Conservation (phyloP, 2,113 vertebrate genomes). For the crab-eating macaque (Macaca fascicularis) region T2T-MFA8v1.1 NC_088386.1:78790501-78791000, state of each 20-base stretch:
- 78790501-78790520: background rate
- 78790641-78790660: background rate
- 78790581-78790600: background rate
- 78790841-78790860: background rate
- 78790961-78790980: background rate
- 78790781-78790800: background rate
- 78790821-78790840: background rate
- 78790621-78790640: background rate
- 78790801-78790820: background rate
- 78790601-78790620: background rate
- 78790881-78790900: background rate
- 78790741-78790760: background rate
- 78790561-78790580: constrained; percentile 22
- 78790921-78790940: background rate
- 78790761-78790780: background rate
- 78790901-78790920: background rate
- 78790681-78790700: background rate
- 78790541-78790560: background rate
- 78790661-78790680: background rate
- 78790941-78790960: background rate
- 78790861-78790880: background rate
- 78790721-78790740: constrained; percentile 2
- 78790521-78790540: background rate
- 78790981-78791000: background rate
- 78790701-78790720: background rate